Conservation (phyloP, 2,888 invertebrate genomes). For the Drosophila mimetica region DNA sequence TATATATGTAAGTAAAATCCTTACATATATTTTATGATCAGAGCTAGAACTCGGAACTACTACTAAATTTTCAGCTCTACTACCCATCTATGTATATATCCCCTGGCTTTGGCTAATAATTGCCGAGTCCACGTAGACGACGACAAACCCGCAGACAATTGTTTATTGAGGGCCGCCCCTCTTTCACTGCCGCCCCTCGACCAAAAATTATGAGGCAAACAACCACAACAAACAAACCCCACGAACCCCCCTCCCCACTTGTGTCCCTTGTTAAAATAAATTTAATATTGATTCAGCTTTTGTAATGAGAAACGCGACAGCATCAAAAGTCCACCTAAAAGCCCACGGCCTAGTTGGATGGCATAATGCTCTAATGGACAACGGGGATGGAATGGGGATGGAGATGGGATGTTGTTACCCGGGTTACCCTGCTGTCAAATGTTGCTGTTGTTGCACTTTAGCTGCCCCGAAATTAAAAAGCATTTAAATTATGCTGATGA, state of each 20-base stretch:
- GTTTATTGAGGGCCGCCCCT: constrained; percentile 32
- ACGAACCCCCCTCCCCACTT: neutral
- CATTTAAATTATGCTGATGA: constrained; percentile 78
- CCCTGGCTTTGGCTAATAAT: constrained; percentile 51
- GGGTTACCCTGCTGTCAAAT: constrained; percentile 57
- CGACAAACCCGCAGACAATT: constrained; percentile 25
- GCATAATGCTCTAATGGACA: constrained; percentile 26
- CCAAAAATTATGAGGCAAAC: constrained; percentile 60
- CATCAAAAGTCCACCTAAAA: constrained; percentile 63
- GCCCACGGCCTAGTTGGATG: constrained; percentile 60
- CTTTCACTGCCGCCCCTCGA: neutral
- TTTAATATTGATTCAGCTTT: constrained; percentile 80
- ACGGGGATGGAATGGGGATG: neutral
- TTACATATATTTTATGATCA: too few relatives aligned
- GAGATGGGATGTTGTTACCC: constrained; percentile 50
- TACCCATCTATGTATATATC: constrained; percentile 22
- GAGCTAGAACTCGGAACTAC: constrained; percentile 1
- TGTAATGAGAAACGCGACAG: constrained; percentile 75
- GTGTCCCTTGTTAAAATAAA: constrained; percentile 63
- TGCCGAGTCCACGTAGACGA: constrained; percentile 3
- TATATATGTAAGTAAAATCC: too few relatives aligned
- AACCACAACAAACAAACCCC: constrained; percentile 59
- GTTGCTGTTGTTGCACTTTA: constrained; percentile 74
- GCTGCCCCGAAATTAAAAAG: constrained; percentile 71
- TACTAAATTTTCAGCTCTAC: constrained; percentile 42